Conservation (phyloP, 2,888 invertebrate species). For the Dorcus parallelipipedus region DNA sequence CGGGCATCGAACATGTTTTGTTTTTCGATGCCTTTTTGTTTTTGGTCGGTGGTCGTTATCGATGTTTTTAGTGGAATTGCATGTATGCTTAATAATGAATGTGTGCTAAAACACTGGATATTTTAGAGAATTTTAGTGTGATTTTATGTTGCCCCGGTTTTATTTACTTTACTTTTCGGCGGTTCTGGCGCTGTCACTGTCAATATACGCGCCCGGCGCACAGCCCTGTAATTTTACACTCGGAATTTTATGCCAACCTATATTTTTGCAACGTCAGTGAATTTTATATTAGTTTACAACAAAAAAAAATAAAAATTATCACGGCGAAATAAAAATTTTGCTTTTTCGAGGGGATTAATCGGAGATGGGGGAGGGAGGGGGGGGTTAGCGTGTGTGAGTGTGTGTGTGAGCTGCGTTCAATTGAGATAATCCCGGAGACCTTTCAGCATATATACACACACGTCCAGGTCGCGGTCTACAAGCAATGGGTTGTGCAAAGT, state of each 20-base stretch:
- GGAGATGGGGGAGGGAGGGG: too few species aligned
- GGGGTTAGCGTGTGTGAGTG: too few species aligned
- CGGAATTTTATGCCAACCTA: too few species aligned
- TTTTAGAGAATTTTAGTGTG: slow-evolving; percentile 44
- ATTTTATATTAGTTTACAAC: too few species aligned
- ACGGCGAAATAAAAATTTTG: too few species aligned
- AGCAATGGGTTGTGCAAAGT: slow-evolving; percentile 18
- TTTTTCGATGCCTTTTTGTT: slow-evolving; percentile 31
- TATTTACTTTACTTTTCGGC: slow-evolving; percentile 32
- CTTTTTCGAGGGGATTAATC: too few species aligned
- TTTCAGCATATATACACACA: slow-evolving; percentile 8
- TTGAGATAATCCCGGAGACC: not conserved
- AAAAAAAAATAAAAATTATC: too few species aligned
- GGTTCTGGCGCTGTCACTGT: slow-evolving; percentile 7
- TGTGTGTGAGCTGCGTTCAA: too few species aligned
- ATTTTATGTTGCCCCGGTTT: slow-evolving; percentile 41
- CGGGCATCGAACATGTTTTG: slow-evolving; percentile 15
- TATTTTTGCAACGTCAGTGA: too few species aligned
- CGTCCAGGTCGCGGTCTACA: slow-evolving; percentile 14
- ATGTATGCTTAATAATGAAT: slow-evolving; percentile 47
- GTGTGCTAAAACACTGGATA: slow-evolving; percentile 41
- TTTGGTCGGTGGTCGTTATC: slow-evolving; percentile 44
- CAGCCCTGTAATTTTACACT: too few species aligned
- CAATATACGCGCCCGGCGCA: not conserved
- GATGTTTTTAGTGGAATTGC: slow-evolving; percentile 51